A percentile compares a stretch with the other conserved stretches of the same genome.
These are phyloP conservation scores for Deroplatys truncata DNA, from an alignment of 2,888 invertebrate genomes.

Conservation along the genomic window DNA sequence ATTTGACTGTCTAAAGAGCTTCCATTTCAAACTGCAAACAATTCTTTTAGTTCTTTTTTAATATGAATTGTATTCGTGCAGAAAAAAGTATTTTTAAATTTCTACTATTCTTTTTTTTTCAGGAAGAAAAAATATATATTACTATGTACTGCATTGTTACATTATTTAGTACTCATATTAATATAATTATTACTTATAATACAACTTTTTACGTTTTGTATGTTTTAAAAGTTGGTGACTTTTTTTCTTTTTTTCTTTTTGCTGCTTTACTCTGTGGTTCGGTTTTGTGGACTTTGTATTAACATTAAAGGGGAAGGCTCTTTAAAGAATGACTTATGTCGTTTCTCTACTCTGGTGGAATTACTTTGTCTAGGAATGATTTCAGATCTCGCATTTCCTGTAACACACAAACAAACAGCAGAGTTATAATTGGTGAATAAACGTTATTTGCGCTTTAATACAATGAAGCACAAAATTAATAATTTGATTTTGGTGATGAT, in stretches of 20 bases:
- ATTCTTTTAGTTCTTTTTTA: background rate
- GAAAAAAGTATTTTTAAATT: background rate
- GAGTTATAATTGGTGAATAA: no score
- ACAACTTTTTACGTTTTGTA: constrained; percentile 5
- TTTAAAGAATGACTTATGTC: background rate
- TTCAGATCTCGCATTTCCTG: constrained; percentile 68
- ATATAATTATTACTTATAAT: background rate
- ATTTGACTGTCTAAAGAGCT: background rate
- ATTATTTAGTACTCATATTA: background rate
- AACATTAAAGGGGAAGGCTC: background rate
- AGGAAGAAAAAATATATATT: constrained; percentile 5
- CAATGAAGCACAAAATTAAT: no score
- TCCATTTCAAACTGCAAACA: background rate
- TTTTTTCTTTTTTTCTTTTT: background rate
- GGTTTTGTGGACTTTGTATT: background rate
- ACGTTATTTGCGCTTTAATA: no score
- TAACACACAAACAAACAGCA: constrained; percentile 18
- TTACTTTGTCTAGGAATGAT: constrained; percentile 45
- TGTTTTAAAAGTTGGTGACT: background rate
- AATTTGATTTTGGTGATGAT: no score
- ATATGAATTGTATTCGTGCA: background rate
- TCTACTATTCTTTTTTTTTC: background rate
- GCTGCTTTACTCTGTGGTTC: background rate
- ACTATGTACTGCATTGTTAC: background rate
- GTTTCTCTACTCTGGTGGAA: constrained; percentile 33